A percentile compares a stretch with the other conserved stretches of the same genome.
These are phyloP conservation scores for Choloepus didactylus DNA, from an alignment of 2,797 vertebrate species.

Conservation along the genomic window DNA sequence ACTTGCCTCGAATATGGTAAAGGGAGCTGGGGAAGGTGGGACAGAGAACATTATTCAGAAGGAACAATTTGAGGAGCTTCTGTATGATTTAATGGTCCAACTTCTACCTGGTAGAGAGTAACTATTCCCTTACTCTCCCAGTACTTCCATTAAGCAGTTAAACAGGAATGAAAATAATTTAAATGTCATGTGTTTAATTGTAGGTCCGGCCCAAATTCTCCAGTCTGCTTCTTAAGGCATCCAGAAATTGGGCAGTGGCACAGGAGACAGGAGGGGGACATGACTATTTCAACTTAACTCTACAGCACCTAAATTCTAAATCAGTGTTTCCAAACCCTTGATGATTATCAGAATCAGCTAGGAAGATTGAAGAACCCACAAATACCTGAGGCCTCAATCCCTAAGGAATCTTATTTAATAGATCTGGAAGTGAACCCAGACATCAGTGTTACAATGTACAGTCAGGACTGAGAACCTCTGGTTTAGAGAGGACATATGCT, in stretches of 20 bases:
- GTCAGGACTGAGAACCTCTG: neutral
- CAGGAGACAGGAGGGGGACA: neutral
- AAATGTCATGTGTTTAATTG: neutral
- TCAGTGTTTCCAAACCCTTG: neutral
- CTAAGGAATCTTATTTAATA: neutral
- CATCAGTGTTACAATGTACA: neutral
- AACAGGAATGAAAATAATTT: neutral
- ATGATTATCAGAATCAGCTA: too few relatives aligned
- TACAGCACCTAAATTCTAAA: neutral
- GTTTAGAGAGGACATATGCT: neutral
- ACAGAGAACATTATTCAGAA: fast-evolving
- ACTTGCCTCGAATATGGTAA: neutral
- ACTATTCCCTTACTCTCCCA: neutral
- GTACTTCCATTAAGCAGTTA: neutral
- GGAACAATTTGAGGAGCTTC: neutral
- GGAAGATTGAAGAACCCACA: neutral
- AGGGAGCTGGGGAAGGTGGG: neutral
- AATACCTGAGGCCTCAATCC: neutral
- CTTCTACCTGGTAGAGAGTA: neutral
- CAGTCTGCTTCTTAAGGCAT: neutral
- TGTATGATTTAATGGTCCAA: too few relatives aligned
- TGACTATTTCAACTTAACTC: neutral
- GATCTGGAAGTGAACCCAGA: neutral
- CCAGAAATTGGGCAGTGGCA: neutral
- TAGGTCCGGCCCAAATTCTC: neutral